Percentiles rank a stretch among this genome's conserved stretches.
Conservation (phyloP, 64 coral and sea anemone genomes). For the Porites australiensis region DNA sequence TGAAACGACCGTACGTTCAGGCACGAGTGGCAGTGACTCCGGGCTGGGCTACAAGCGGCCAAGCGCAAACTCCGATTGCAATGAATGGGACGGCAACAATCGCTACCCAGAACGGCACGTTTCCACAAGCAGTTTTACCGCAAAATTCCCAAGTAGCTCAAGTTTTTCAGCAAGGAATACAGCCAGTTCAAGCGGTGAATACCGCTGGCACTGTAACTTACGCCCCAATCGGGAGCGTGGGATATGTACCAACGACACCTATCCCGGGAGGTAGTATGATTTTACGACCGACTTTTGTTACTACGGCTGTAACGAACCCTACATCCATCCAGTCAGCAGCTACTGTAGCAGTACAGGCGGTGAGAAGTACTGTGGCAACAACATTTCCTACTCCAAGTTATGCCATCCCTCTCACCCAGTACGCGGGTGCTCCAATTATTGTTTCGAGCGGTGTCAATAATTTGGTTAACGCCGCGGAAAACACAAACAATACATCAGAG, state of each 20-base stretch:
- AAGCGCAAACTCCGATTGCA: slow-evolving; percentile 80
- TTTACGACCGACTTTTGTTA: slow-evolving; percentile 92
- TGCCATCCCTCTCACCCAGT: slow-evolving; percentile 88
- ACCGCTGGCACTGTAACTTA: slow-evolving; percentile 73
- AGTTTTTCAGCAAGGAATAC: slow-evolving; percentile 77
- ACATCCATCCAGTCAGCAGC: slow-evolving; percentile 59
- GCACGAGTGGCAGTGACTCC: slow-evolving; percentile 80
- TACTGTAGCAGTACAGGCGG: slow-evolving; percentile 81
- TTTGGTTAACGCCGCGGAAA: slow-evolving; percentile 63
- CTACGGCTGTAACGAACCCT: slow-evolving; percentile 68
- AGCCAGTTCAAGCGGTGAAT: slow-evolving; percentile 67
- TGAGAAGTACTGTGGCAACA: slow-evolving; percentile 77
- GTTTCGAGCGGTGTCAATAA: slow-evolving; percentile 82
- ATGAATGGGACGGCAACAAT: slow-evolving; percentile 87
- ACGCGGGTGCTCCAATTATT: slow-evolving; percentile 70
- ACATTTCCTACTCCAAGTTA: slow-evolving; percentile 88
- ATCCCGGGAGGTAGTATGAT: slow-evolving; percentile 96
- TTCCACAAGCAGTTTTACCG: slow-evolving; percentile 68
- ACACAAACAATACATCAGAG: slow-evolving; percentile 51
- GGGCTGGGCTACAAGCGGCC: slow-evolving; percentile 60
- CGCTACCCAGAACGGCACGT: slow-evolving; percentile 75
- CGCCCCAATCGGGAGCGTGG: slow-evolving; percentile 82
- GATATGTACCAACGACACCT: slow-evolving; percentile 80
- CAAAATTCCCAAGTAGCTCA: slow-evolving; percentile 83
- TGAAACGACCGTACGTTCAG: slow-evolving; percentile 95